phyloP scores from a whole-genome alignment of 2,113 vertebrate species.

The Taurulus bubalis region DNA sequence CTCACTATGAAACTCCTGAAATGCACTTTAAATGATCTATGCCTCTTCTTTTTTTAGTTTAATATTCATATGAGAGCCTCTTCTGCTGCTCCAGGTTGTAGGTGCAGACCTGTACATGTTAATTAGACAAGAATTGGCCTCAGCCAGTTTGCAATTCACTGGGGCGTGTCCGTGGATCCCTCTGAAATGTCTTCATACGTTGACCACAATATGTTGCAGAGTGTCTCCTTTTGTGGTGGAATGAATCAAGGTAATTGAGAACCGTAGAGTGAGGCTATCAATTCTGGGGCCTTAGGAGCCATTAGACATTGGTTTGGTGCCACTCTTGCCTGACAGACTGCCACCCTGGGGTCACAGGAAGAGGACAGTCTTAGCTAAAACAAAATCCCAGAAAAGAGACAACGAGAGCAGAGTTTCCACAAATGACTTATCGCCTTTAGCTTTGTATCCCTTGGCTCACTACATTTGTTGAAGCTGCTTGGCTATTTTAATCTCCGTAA shows the following conservation, averaged over 20 bases:
- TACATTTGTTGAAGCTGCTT: slow-evolving; percentile 66
- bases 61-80: slow-evolving; percentile 31
- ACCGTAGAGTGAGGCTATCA: slow-evolving; percentile 68
- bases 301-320: slow-evolving; percentile 78
- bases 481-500: slow-evolving; percentile 71
- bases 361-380: slow-evolving; percentile 56
- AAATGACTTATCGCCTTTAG: slow-evolving; percentile 61
- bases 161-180: slow-evolving; percentile 40
- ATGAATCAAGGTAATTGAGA: slow-evolving; percentile 76
- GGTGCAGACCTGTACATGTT: slow-evolving; percentile 63
- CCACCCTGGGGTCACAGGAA: slow-evolving; percentile 62
- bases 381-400: slow-evolving; percentile 48
- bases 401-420: slow-evolving; percentile 48
- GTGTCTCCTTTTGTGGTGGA: slow-evolving; percentile 65
- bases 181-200: slow-evolving; percentile 54
- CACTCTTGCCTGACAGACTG: slow-evolving; percentile 71
- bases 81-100: slow-evolving; percentile 44
- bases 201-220: slow-evolving; percentile 54
- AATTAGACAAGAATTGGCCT: slow-evolving; percentile 60
- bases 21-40: slow-evolving; percentile 63
- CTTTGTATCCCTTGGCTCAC: slow-evolving; percentile 53
- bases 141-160: slow-evolving; percentile 43
- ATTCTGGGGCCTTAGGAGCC: slow-evolving; percentile 61
- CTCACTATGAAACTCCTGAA: slow-evolving; percentile 60
- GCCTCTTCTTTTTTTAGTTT: slow-evolving; percentile 38